A percentile compares a stretch with the other conserved stretches of the same genome.
phyloP scores from a whole-genome alignment of 2,797 vertebrate species.

The Mormyrops boulengeri region DNA sequence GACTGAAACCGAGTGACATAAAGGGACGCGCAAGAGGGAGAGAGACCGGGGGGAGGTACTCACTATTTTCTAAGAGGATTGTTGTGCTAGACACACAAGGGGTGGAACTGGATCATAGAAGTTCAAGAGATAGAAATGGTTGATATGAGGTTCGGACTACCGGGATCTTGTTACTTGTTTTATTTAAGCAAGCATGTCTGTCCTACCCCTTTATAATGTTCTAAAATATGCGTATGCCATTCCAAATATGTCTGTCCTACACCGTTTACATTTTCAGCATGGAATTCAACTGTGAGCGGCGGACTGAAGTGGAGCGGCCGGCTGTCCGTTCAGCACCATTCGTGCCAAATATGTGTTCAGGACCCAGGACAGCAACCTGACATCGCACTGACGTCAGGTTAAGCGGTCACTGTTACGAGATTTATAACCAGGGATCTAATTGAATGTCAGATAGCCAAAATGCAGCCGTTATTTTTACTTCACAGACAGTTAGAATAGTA shows the following conservation, averaged over 20 bases:
- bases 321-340: background rate
- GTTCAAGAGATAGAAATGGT: constrained; percentile 37
- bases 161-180: background rate
- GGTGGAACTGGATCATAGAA: constrained; percentile 55
- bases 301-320: background rate
- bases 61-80: constrained; percentile 59
- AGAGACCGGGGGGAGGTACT: constrained; percentile 63
- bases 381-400: background rate
- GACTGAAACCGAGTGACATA: constrained; percentile 4
- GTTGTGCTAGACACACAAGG: constrained; percentile 55
- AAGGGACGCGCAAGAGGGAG: constrained; percentile 39
- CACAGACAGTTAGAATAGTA: background rate
- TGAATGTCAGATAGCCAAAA: background rate
- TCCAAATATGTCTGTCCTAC: background rate
- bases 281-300: background rate
- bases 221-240: background rate
- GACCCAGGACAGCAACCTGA: background rate
- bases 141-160: background rate
- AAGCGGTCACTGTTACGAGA: background rate
- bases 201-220: background rate
- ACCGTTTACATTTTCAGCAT: background rate
- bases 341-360: background rate
- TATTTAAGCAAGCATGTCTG: background rate
- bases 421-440: background rate
- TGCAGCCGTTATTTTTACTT: background rate